Conservation (phyloP, 1,140 invertebrate species). For the Trichogramma pretiosum region DNA sequence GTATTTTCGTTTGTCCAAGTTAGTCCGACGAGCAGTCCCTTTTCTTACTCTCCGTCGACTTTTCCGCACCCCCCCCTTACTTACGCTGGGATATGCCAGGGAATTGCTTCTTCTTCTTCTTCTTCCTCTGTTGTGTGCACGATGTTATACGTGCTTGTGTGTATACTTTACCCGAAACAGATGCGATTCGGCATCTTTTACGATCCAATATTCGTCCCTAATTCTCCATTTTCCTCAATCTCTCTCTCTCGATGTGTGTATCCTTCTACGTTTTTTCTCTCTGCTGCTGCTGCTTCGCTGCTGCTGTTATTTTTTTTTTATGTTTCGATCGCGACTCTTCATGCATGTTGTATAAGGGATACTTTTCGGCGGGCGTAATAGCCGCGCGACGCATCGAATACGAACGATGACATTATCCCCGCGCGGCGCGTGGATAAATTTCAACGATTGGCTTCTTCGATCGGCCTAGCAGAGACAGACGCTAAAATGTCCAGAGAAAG, state of each 20-base stretch:
- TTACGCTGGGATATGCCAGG: background rate
- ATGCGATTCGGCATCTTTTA: constrained; percentile 22
- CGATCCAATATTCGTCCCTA: constrained; percentile 18
- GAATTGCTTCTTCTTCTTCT: background rate
- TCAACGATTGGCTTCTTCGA: no score
- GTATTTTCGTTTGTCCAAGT: constrained; percentile 43
- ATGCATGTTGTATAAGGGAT: background rate
- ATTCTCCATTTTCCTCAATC: constrained; percentile 10
- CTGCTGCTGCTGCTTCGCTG: background rate
- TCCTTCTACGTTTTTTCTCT: background rate
- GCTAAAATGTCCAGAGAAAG: no score
- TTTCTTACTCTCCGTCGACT: constrained; percentile 31
- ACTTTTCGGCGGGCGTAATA: background rate
- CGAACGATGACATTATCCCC: no score
- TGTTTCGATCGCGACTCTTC: background rate
- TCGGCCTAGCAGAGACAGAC: no score
- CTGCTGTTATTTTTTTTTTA: background rate
- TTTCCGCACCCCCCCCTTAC: constrained; percentile 19
- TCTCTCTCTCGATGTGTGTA: background rate
- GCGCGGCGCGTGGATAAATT: no score
- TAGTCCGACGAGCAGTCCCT: constrained; percentile 25
- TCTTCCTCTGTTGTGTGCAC: background rate
- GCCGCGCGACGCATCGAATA: no score
- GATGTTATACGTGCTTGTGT: background rate
- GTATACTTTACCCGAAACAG: constrained; percentile 2